Base-by-base conservation (phyloP, 2,797 vertebrate species). In the Rhynchonycteris naso region DNA sequence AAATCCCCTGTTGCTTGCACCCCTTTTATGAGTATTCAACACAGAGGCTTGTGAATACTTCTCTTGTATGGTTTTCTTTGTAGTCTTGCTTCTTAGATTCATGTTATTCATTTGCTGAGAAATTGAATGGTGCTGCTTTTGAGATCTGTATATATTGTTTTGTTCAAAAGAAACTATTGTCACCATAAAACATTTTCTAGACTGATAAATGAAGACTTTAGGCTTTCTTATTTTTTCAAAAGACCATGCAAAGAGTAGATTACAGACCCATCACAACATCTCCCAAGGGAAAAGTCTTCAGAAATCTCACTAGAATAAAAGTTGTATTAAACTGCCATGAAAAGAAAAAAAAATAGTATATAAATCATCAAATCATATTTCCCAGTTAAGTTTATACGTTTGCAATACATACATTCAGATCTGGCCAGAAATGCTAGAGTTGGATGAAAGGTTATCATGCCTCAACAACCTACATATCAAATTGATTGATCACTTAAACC, bases 401-500 rank as follows among this genome's bases (percentile, higher is more conserved):
- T 59, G 19, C 7, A 38, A 63, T 35, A 2, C 6, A 66, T 47
- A 66, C 61, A 80, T 75, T 26, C 54, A 54, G 14, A 81, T 38
- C 7, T 66, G 81, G 6, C n/a, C 18, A 78, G 26, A 35, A 58
- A 76, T 90, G 16, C 58, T 89, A 21, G 9, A 61, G 24, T 30
- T 92, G n/a, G 22, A 14, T 84, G 38, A 58, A 71, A 89, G 54
- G 12, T 88, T 96, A 84, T 78, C 71, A 71, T 28, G 35, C 11
- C 35, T 52, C 82, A 97, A 87, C 80, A 84, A 75, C 72, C 52
- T 82, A 75, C 38, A 26, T 71, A 94, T 97, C 96, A 61, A 89
- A 94, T 74, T 96, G 79, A 95, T 66, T 92, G 81, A 94, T 81
- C 90, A 85, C 93, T 97, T 97, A 95, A 96, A 47, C 13, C 72